Evolutionary conservation across 2,888 invertebrate genomes (phyloP).

Genomic region (Nipponacmea schrenckii): DNA sequence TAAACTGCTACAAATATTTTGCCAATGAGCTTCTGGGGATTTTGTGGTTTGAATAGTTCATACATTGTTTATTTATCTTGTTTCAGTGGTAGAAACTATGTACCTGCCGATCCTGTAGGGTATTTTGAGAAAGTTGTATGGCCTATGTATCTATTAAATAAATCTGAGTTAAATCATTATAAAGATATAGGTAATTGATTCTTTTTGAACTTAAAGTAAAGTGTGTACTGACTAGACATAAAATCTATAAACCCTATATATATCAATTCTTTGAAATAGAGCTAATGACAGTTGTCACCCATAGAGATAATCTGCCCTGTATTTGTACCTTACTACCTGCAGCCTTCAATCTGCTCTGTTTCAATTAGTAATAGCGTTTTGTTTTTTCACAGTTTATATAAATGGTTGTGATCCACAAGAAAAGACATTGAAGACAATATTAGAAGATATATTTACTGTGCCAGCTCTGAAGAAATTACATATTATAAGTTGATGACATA

Average conservation of each 20-base stretch:
- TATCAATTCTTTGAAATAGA: too few relatives aligned
- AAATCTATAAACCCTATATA: too few relatives aligned
- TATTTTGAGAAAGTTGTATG: slow-evolving; percentile 91
- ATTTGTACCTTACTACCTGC: too few relatives aligned
- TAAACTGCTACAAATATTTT: too few relatives aligned
- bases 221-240: too few relatives aligned
- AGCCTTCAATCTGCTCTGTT: too few relatives aligned
- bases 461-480: neutral
- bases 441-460: slow-evolving; percentile 2
- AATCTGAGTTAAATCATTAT: slow-evolving; percentile 45
- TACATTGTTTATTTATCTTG: too few relatives aligned
- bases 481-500: neutral
- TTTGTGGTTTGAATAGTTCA: too few relatives aligned
- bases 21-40: too few relatives aligned
- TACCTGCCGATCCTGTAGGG: slow-evolving; percentile 86
- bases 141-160: slow-evolving; percentile 78
- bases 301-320: too few relatives aligned
- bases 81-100: slow-evolving; percentile 74
- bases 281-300: too few relatives aligned
- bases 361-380: too few relatives aligned
- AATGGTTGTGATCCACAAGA: slow-evolving; percentile 4
- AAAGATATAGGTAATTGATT: slow-evolving; percentile 48
- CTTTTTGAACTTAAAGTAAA: neutral
- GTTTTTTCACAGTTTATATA: slow-evolving; percentile 10
- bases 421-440: neutral